A percentile compares a stretch with the other conserved stretches of the same genome.
These are phyloP conservation scores for Bombus impatiens DNA, from an alignment of 1,140 invertebrate species.

Conservation along the genomic window DNA sequence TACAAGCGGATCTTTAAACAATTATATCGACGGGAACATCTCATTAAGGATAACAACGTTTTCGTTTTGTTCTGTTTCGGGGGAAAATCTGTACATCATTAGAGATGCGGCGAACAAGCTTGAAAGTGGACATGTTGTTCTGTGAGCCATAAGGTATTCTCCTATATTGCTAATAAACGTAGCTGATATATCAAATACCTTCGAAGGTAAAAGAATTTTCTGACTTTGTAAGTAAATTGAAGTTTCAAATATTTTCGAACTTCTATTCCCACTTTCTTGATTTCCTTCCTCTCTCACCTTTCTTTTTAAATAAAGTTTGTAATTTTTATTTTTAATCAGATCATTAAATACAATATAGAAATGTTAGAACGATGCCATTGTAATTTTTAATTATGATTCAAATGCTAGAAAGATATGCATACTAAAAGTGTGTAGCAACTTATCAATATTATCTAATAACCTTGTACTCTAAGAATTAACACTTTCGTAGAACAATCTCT, in stretches of 20 bases:
- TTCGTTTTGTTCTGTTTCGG: slow-evolving; percentile 29
- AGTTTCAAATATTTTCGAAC: no score
- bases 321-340: no score
- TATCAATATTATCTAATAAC: neutral
- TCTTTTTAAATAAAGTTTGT: no score
- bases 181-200: slow-evolving; percentile 30
- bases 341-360: no score
- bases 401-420: no score
- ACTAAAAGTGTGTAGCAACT: neutral
- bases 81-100: slow-evolving; percentile 38
- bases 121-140: slow-evolving; percentile 17
- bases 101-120: slow-evolving; percentile 21
- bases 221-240: no score
- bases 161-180: slow-evolving; percentile 33
- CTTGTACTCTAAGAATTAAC: neutral
- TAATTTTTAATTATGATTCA: no score
- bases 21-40: slow-evolving; percentile 10
- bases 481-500: neutral
- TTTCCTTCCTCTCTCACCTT: rapidly evolving
- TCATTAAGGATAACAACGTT: slow-evolving; percentile 38
- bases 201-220: neutral
- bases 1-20: neutral
- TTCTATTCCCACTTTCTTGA: no score
- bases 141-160: slow-evolving; percentile 21
- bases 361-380: no score